Evolutionary conservation across 1,140 invertebrate genomes (phyloP), one percentile per base, ranked within the genome.

Genomic region (Eurosta solidaginis): DNA sequence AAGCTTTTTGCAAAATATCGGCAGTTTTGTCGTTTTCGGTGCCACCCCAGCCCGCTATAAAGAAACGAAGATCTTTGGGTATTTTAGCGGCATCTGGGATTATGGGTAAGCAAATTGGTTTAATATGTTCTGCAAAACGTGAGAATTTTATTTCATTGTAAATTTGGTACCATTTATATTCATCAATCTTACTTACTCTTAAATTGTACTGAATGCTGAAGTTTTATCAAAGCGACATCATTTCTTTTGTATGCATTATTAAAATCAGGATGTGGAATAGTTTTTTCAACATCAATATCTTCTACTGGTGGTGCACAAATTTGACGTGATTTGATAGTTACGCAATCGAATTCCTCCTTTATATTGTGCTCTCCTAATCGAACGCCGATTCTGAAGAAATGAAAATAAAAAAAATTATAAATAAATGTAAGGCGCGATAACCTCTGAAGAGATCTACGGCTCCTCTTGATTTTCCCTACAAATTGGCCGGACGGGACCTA

Each of bases 331-430:
- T 79, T 81, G 0, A 78, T 76, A 27, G 77, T 77, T 79, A 89
- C 78, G 75, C 92, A 93, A 79, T 93, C 92, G 3, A 47, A 75
- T 0, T 90, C 88, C 0, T 86, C 89, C 0, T 82, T 81, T 0
- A 90, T 89, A 79, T 93, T 85, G 80, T 93, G 90, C 82, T 93
- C 92, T 2, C 92, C 92, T 7, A 93, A 80, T 1, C 92, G 89
- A 0, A 93, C 91, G 7, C 88, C 86, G 2, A 84, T 80, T 20
- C 89, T 91, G 20, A 6, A 20, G 12, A 5, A 6, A 29, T 1
- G 25, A 47, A 40, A 29, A 25, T 75, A 7, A 47, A 47, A n/a
- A 47, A 1, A 2, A 1, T 12, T 14, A 47, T 17, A 47, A 47
- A 4, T 47, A 47, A n/a, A n/a, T n/a, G n/a, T n/a, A n/a, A n/a